phyloP scores from a whole-genome alignment of 2,113 vertebrate species.

The Vulpes lagopus region DNA sequence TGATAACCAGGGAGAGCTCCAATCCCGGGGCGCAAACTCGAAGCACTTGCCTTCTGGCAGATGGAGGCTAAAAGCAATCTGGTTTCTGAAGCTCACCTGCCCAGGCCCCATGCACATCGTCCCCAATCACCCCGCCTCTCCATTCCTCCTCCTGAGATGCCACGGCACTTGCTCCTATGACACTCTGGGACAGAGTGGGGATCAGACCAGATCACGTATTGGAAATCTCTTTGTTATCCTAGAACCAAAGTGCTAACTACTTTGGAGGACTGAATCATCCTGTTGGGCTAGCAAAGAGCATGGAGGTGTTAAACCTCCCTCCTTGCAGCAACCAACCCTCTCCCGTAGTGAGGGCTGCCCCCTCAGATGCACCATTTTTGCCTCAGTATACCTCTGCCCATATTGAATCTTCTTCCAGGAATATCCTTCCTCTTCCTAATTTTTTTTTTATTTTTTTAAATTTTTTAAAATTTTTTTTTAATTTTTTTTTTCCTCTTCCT shows the following conservation, averaged over 20 bases:
- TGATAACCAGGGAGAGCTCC: not conserved
- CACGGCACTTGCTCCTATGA: fast-evolving
- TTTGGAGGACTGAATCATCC: fast-evolving
- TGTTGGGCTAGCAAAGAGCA: not conserved
- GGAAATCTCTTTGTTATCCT: not conserved
- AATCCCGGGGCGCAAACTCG: fast-evolving
- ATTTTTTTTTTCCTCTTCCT: not conserved
- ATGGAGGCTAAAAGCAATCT: too few relatives aligned
- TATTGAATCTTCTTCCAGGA: not conserved
- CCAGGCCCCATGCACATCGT: fast-evolving
- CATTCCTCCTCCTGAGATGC: not conserved
- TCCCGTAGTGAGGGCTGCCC: not conserved
- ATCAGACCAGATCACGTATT: not conserved
- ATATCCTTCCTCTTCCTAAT: not conserved
- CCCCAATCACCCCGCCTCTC: not conserved
- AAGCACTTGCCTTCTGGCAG: too few relatives aligned
- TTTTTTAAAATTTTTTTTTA: too few relatives aligned
- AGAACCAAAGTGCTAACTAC: not conserved
- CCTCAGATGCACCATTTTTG: not conserved
- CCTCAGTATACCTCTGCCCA: not conserved
- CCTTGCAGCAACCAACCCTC: not conserved
- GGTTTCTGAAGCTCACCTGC: not conserved
- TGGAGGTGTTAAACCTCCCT: not conserved
- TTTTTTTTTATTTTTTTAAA: too few relatives aligned
- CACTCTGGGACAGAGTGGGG: not conserved